phyloP scores from a whole-genome alignment of 2,113 vertebrate genomes.

The Nycticryphes semicollaris region DNA sequence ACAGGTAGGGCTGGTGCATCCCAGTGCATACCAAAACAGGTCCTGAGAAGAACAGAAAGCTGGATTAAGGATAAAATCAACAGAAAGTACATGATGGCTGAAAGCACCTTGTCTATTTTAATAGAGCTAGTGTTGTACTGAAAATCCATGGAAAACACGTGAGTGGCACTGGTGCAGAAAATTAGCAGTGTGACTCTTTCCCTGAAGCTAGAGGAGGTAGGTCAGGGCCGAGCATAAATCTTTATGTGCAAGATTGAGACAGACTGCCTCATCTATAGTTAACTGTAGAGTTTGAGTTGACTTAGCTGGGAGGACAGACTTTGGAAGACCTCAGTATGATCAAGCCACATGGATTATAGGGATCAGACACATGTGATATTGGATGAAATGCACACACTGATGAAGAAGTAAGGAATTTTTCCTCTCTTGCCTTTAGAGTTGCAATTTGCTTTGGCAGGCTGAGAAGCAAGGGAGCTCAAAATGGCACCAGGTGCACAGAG shows the following conservation, averaged over 20 bases:
- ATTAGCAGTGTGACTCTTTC: not conserved
- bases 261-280: not conserved
- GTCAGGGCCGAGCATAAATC: not conserved
- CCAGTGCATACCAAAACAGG: not conserved
- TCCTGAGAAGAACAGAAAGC: constrained; percentile 10
- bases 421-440: not conserved
- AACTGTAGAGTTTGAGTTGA: not conserved
- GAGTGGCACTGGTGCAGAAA: not conserved
- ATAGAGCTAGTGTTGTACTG: not conserved
- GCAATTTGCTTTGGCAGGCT: not conserved
- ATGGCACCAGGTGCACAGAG: not conserved
- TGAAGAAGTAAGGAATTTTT: not conserved
- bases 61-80: constrained; percentile 47
- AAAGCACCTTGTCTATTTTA: not conserved
- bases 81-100: not conserved
- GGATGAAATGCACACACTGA: not conserved
- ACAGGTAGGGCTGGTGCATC: not conserved
- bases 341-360: not conserved
- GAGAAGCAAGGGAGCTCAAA: not conserved
- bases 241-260: not conserved
- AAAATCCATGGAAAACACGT: not conserved
- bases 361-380: rapidly evolving
- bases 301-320: not conserved
- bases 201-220: not conserved
- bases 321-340: not conserved